Evolutionary conservation across 2,113 vertebrate species (phyloP).

Genomic region (Sigmodon hispidus): DNA sequence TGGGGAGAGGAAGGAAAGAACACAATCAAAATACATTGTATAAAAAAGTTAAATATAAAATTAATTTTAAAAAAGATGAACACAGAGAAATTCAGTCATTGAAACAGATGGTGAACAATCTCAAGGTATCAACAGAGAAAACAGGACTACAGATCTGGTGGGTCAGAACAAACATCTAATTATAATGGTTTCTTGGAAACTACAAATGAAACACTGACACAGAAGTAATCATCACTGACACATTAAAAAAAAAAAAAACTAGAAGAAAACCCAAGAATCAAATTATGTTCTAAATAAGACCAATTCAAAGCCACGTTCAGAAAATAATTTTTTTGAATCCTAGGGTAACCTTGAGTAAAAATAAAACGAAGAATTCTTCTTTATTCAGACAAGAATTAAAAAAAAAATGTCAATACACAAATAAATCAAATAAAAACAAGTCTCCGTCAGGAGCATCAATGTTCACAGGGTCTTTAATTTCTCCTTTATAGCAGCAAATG

Average conservation of each 20-base stretch:
- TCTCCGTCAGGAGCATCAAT: background rate
- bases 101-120: background rate
- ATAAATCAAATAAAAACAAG: slow-evolving; percentile 49
- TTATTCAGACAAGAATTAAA: slow-evolving; percentile 36
- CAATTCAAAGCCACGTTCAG: slow-evolving; percentile 5
- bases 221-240: background rate
- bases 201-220: background rate
- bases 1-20: background rate
- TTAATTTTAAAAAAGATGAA: background rate
- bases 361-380: slow-evolving; percentile 4
- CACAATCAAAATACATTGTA: background rate
- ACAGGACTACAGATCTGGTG: background rate
- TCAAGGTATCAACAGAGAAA: background rate
- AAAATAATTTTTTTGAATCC: background rate
- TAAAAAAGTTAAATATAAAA: background rate
- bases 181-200: slow-evolving; percentile 49
- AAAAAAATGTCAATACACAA: slow-evolving; percentile 44
- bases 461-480: slow-evolving; percentile 1
- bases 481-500: background rate
- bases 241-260: background rate
- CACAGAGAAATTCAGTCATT: background rate
- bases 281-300: slow-evolving; percentile 31
- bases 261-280: background rate
- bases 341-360: background rate
- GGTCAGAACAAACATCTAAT: slow-evolving; percentile 1